Evolutionary conservation across 1,140 invertebrate species (phyloP), one percentile per base, ranked within the genome.

Genomic region (Drosophila ambigua): DNA sequence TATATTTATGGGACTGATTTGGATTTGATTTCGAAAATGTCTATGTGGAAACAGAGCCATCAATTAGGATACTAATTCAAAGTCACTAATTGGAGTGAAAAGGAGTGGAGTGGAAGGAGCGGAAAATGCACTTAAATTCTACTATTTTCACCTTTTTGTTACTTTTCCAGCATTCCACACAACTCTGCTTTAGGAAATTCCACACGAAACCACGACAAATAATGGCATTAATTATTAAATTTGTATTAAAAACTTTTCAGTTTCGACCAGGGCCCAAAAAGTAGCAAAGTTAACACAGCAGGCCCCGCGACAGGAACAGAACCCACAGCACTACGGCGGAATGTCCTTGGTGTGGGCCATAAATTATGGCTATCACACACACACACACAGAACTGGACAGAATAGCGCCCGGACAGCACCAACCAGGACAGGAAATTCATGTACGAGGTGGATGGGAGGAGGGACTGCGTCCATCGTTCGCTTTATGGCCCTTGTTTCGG

Each of bases 191-290:
- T 20, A 4, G 35, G 0, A 39, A 39, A 39, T 39, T 31, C 2
- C 24, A 35, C 51, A 16, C 9, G 15, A 39, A 46, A 43, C 45
- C 54, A 48, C 26, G 43, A 46, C 59, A 81, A 74, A 81, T 74
- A 74, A 46, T 15, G 35, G 16, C 60, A 85, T 84, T 80, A 85
- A 84, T 84, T 84, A 84, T 84, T 80, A 23, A 85, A 80, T 73
- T 69, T 64, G 51, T 77, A 75, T 73, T 80, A 73, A 75, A 85
- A 84, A 84, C 51, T 84, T 85, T 76, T 72, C 31, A 49, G 51
- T 60, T 15, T 63, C 67, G 58, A 49, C 44, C 41, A 23, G 49
- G 48, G 20, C 39, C 51, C 15, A 44, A 16, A 67, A 72, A 66
- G 77, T 76, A 67, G 58, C 59, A 59, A 73, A 79, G 80, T 75